A percentile compares a stretch with the other conserved stretches of the same genome.
These are phyloP conservation scores for Rhabdophis nuchalis DNA, from an alignment of 2,797 vertebrate species.

Conservation along the genomic window DNA sequence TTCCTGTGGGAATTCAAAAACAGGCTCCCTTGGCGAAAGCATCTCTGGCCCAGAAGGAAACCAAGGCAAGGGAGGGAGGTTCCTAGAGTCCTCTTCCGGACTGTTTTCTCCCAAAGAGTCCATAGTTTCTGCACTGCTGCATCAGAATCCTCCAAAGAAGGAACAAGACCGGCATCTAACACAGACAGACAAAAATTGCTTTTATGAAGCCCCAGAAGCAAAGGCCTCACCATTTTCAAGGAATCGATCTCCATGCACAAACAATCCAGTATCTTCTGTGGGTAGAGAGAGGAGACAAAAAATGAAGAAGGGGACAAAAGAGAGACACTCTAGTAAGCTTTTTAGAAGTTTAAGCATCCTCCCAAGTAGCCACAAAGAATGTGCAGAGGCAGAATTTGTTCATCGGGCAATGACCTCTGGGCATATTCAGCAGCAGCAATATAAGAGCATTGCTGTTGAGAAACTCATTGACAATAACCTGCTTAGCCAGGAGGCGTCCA, in stretches of 20 bases:
- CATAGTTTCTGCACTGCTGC: constrained; percentile 52
- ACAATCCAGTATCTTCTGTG: constrained; percentile 51
- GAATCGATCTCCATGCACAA: constrained; percentile 48
- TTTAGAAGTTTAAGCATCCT: constrained; percentile 56
- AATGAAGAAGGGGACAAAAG: constrained; percentile 68
- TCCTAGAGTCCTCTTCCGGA: constrained; percentile 58
- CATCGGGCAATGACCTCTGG: constrained; percentile 70
- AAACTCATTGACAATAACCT: constrained; percentile 69
- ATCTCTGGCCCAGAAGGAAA: constrained; percentile 37
- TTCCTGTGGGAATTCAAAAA: constrained; percentile 63
- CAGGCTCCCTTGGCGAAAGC: constrained; percentile 37
- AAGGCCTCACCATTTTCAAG: constrained; percentile 59
- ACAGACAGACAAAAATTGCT: constrained; percentile 39
- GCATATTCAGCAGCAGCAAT: constrained; percentile 65
- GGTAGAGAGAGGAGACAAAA: constrained; percentile 72
- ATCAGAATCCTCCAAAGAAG: constrained; percentile 65
- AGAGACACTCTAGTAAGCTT: constrained; percentile 68
- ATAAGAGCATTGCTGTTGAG: constrained; percentile 63
- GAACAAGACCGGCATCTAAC: constrained; percentile 66
- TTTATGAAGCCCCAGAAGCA: constrained; percentile 50
- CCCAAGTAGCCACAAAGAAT: constrained; percentile 53
- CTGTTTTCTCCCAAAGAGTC: constrained; percentile 67
- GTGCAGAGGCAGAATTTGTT: constrained; percentile 60
- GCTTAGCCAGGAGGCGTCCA: constrained; percentile 62
- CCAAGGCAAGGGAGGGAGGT: constrained; percentile 52